Conservation (phyloP, 1,140 invertebrate species). For the Drosophila pallidifrons region DNA sequence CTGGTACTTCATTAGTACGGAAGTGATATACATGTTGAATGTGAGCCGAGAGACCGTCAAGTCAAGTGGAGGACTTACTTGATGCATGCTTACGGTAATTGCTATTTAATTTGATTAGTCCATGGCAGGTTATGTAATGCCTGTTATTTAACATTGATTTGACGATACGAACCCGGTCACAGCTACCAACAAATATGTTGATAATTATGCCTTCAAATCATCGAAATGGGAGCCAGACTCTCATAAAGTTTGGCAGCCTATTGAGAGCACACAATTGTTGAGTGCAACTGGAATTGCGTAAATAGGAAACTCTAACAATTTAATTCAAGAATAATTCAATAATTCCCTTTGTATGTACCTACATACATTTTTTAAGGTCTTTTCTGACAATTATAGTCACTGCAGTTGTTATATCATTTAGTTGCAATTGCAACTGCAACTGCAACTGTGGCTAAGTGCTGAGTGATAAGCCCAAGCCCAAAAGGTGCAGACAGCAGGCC, state of each 20-base stretch:
- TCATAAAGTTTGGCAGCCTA: background rate
- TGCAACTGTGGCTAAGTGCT: constrained; percentile 36
- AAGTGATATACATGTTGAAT: constrained; percentile 73
- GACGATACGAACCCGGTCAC: background rate
- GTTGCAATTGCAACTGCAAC: constrained; percentile 37
- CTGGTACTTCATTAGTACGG: constrained; percentile 73
- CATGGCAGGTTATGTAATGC: constrained; percentile 40
- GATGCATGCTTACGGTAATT: constrained; percentile 38
- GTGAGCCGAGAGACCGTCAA: constrained; percentile 39
- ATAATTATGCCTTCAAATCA: background rate
- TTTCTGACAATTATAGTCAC: constrained; percentile 23
- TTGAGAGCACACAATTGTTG: background rate
- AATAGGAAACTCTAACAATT: constrained; percentile 17
- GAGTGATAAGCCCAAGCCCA: constrained; percentile 60
- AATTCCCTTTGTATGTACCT: constrained; percentile 7
- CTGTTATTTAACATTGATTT: constrained; percentile 38
- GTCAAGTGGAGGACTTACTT: constrained; percentile 21
- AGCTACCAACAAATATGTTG: background rate
- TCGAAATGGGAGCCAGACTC: background rate
- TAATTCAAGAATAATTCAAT: constrained; percentile 16
- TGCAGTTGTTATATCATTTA: constrained; percentile 46
- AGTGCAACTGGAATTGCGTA: constrained; percentile 3
- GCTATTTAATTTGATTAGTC: constrained; percentile 43
- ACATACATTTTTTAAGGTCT: background rate
- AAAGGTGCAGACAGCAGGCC: constrained; percentile 37